Evolutionary conservation across 1,140 invertebrate genomes (phyloP), one percentile per base, ranked within the genome.

Genomic region (Fopius arisanus): DNA sequence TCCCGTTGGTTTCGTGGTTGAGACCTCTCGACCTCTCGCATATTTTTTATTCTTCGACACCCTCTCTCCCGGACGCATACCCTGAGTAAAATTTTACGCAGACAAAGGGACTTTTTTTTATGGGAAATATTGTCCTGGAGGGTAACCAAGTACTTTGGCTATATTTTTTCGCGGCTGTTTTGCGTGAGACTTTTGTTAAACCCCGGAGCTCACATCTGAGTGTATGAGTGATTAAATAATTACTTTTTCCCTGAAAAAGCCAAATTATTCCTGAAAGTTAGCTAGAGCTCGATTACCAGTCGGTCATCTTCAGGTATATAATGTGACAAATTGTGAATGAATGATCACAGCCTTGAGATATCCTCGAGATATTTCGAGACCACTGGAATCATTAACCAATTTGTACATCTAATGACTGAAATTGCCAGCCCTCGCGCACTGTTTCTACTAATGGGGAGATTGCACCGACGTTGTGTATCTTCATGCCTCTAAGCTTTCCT

Each of bases 351-450:
- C 54, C 23, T 59, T 59, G 54, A 26, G 54, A 28, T 26, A 14
- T 23, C 54, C 54, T 59, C 19, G 54, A 21, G 10, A 59, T 0
- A 2, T 59, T 26, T 19, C 21, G 19, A 26, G 1, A 7, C 3
- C 54, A 23, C 54, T n/a, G n/a, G 75, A 73, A 70, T 73, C 75
- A 81, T 81, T 80, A 79, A 74, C 77, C 75, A 77, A 80, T 80
- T 78, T 75, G 68, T 74, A 40, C 48, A 12, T 66, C 69, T 76
- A 67, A 68, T 66, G 37, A 69, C 67, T 72, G 33, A 21, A 59
- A 43, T 68, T 41, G 40, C 9, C 31, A 23, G 41, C 40, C 40
- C 51, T 65, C 54, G 59, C 10, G 67, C 67, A 40, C 71, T 78
- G 33, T 77, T 78, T 59, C 70, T 31, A 66, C 76, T 78, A 78